Conservation (phyloP, 1,140 invertebrate species). For the Drosophila bocki region DNA sequence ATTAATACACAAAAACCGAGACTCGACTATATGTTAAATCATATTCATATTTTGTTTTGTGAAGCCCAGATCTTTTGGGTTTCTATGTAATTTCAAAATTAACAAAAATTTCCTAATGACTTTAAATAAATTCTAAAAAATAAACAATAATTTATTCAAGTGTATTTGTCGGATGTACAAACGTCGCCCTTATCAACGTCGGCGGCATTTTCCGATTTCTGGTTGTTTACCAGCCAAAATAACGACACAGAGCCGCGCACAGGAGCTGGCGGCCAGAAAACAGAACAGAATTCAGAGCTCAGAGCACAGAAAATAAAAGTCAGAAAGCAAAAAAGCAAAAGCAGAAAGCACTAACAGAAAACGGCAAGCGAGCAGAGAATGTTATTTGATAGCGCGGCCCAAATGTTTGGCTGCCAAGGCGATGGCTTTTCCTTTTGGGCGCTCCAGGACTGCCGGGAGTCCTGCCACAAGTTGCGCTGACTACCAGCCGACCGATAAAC, state of each 20-base stretch:
- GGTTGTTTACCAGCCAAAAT: slow-evolving; percentile 84
- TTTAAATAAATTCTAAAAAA: neutral
- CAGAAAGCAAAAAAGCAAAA: slow-evolving; percentile 7
- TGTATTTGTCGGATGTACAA: slow-evolving; percentile 32
- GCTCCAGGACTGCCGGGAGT: slow-evolving; percentile 26
- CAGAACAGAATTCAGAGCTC: neutral
- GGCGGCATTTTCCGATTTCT: slow-evolving; percentile 74
- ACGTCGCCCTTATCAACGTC: slow-evolving; percentile 73
- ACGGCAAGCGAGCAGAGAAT: slow-evolving; percentile 37
- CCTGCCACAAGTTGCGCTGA: slow-evolving; percentile 80
- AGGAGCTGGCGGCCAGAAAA: slow-evolving; percentile 28
- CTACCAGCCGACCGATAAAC: slow-evolving; percentile 72
- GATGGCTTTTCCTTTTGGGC: slow-evolving; percentile 61
- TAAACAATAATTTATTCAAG: neutral
- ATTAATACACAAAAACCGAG: no score
- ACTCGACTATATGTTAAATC: no score
- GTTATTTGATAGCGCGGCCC: slow-evolving; percentile 82
- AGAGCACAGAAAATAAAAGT: slow-evolving; percentile 24
- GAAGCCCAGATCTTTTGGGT: neutral
- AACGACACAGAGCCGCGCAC: slow-evolving; percentile 65
- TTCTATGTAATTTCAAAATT: neutral
- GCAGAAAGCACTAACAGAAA: slow-evolving; percentile 5
- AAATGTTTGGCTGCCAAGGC: slow-evolving; percentile 82
- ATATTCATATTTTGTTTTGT: no score
- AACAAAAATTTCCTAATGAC: neutral